These are phyloP conservation scores for Ctenopoma multispine DNA, from an alignment of 2,797 vertebrate species.

Conservation along the genomic window DNA sequence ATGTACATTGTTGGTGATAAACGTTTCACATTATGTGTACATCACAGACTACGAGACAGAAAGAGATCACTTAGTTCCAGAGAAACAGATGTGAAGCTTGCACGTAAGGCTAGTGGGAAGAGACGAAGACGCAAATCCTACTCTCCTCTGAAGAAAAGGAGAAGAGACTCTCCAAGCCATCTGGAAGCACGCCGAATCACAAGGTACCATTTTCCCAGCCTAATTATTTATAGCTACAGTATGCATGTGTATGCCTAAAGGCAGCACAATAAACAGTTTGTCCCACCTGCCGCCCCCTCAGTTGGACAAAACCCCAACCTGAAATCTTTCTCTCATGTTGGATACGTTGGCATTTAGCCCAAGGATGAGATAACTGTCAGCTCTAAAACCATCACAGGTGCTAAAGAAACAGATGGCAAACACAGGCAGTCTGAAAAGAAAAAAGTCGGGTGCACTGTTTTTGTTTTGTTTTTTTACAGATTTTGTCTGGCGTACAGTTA, in stretches of 20 bases:
- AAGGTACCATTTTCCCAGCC: slow-evolving; percentile 81
- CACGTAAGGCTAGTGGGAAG: slow-evolving; percentile 78
- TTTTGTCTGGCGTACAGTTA: background rate
- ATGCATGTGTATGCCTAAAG: slow-evolving; percentile 24
- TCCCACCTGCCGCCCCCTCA: slow-evolving; percentile 24
- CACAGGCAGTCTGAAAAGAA: slow-evolving; percentile 24
- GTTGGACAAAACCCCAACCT: slow-evolving; percentile 22
- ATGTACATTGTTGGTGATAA: slow-evolving; percentile 1
- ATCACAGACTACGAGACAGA: slow-evolving; percentile 67
- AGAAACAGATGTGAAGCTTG: slow-evolving; percentile 73
- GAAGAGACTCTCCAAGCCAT: slow-evolving; percentile 98
- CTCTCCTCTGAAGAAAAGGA: slow-evolving; percentile 94
- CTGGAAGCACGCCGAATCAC: slow-evolving; percentile 97
- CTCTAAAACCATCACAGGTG: slow-evolving; percentile 42
- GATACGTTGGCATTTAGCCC: slow-evolving; percentile 49
- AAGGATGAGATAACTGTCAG: slow-evolving; percentile 44
- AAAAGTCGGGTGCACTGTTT: slow-evolving; percentile 1
- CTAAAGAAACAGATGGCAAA: slow-evolving; percentile 44
- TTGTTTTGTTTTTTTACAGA: slow-evolving; percentile 1
- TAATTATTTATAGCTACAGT: slow-evolving; percentile 14
- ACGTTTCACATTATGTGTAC: slow-evolving; percentile 7
- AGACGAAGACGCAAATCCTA: slow-evolving; percentile 87
- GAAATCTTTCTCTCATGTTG: slow-evolving; percentile 30
- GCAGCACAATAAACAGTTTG: slow-evolving; percentile 12
- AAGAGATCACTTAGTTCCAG: slow-evolving; percentile 83